Evolutionary conservation across 1,140 invertebrate genomes (phyloP), one percentile per base, ranked within the genome.

Genomic region (Zaprionus taronus): DNA sequence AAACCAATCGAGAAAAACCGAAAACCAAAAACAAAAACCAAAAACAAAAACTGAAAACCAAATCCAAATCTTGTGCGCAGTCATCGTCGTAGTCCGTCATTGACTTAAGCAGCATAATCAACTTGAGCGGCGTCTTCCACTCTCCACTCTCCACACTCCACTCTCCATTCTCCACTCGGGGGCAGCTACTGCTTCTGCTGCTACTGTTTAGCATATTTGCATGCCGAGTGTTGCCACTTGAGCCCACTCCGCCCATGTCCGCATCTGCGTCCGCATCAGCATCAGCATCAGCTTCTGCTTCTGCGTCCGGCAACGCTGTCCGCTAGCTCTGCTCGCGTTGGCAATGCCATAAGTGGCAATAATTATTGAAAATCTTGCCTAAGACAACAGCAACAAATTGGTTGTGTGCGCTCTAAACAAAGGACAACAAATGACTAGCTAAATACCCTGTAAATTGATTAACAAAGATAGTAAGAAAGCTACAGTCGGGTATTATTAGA

Each of bases 131-230:
- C 56, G 68, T 62, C 62, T 69, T 53, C 65, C 41, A 44, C 57
- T 26, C 72, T 53, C 65, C 41, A 44, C 57, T 26, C 72, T 55
- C 67, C 34, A 36, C 15, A 1, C 67, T 26, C 60, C 7, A 28
- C 31, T 28, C 9, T n/a, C 15, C 49, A 56, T 26, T 49, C 47
- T 51, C 66, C 15, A n/a, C 20, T 47, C 6, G n/a, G 41, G n/a
- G n/a, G 41, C 41, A 47, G 41, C n/a, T 47, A 47, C 41, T 17
- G 41, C 31, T 61, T 41, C 26, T 12, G 1, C 67, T 83, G 86
- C 86, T 91, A 91, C 87, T 91, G 87, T 91, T 91, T 91, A 91
- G 87, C 87, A 91, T 91, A 91, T 91, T 91, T 91, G 83, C 81
- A 87, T 91, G 81, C 89, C 84, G 78, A 91, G 87, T 91, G 87